Base-by-base conservation (phyloP, 2,113 vertebrate species). In the Semnornis frantzii region DNA sequence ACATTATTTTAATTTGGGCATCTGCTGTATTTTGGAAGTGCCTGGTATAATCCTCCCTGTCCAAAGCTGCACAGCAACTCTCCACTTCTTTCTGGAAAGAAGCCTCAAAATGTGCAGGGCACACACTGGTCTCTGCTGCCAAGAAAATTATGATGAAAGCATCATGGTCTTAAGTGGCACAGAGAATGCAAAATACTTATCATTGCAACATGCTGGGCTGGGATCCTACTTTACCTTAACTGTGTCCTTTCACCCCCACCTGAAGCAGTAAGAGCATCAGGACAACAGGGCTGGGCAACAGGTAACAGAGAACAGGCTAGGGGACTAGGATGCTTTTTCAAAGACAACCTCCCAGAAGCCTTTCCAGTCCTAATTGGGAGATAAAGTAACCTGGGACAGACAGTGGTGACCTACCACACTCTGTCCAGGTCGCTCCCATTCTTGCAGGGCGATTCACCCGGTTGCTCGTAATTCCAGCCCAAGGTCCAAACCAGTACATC, bases 171-270 rank as follows among this genome's bases (percentile, higher is more conserved):
- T 10, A 42, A 79, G 93, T 23, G 59, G 64, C 92, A 86, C 42
- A 75, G 71, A 76, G 82, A 94, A 96, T 34, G 59, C 63, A 46
- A 94, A 94, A 92, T 63, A 74, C 55, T 87, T 13, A 10, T 17
- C 68, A 23, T 25, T 86, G 82, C 88, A 46, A 74, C 82, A 28
- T 0, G n/a, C 63, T 37, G 80, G 85, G 85, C 81, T 94, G 69
- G 33, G 71, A 91, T 63, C 27, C 81, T 90, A 33, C 74, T 72
- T 33, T 15, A 87, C 17, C 19, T 44, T 37, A 55, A 52, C 42
- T 17, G 2, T 10, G 18, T 1, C 69, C 65, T 54, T 57, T 85
- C 57, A 52, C 1, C 23, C 20, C 12, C 46, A 59, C n/a, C 81
- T 79, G 74, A 9, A 69, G 57, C 72, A 54, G 7, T 15, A 59